Percentiles rank a stretch among this genome's conserved stretches.
phyloP scores from a whole-genome alignment of 92 coral and sea anemone genomes.

The Virgularia gustaviana region DNA sequence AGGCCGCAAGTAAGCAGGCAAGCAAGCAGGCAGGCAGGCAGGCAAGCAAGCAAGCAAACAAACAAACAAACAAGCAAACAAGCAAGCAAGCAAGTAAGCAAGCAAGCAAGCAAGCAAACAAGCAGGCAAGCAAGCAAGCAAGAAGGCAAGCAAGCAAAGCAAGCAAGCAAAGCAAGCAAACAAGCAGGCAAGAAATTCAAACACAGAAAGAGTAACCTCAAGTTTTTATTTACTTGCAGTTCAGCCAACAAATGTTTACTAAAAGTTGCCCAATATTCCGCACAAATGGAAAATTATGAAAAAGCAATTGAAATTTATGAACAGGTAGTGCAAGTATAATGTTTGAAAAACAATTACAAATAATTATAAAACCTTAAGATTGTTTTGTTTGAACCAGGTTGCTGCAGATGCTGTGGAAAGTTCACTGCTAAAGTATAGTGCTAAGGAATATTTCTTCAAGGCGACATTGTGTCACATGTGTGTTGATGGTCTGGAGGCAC shows the following conservation, averaged over 20 bases:
- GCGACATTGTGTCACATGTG: slow-evolving; percentile 99
- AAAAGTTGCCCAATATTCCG: slow-evolving; percentile 90
- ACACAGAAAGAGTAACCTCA: no score
- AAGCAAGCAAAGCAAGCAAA: no score
- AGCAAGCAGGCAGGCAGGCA: no score
- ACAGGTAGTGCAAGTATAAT: slow-evolving; percentile 74
- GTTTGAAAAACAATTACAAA: background rate
- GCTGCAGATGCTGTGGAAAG: slow-evolving; percentile 96
- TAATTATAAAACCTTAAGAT: background rate
- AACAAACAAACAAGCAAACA: no score
- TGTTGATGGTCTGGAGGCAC: slow-evolving; percentile 83
- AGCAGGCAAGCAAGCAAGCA: no score
- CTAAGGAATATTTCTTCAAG: slow-evolving; percentile 96
- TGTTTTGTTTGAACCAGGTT: slow-evolving; percentile 49
- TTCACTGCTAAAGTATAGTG: slow-evolving; percentile 93
- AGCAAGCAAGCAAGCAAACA: no score
- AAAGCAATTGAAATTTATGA: slow-evolving; percentile 91
- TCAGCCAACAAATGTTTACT: slow-evolving; percentile 90
- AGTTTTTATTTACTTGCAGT: slow-evolving; percentile 45
- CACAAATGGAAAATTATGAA: slow-evolving; percentile 87
- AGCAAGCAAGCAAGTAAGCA: no score
- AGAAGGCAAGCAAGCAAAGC: no score
- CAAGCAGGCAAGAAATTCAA: no score
- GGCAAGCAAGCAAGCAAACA: no score
- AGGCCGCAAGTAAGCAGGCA: no score